Percentiles rank a stretch among this genome's conserved stretches.
These are phyloP conservation scores for Embiotoca jacksoni DNA, from an alignment of 2,113 vertebrate genomes.

Conservation along the genomic window DNA sequence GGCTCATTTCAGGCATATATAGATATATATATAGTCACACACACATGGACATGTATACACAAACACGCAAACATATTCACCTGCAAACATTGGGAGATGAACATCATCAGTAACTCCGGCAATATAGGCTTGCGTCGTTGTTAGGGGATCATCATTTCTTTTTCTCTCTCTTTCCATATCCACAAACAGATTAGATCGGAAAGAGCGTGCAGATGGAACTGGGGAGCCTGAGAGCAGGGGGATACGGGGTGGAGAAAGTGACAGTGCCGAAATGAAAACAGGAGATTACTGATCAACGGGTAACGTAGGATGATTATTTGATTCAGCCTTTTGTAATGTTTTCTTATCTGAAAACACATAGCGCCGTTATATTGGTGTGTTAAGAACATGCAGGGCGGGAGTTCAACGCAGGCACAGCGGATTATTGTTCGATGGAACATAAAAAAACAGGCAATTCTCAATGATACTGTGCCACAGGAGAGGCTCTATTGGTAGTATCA, in stretches of 20 bases:
- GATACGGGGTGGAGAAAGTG: constrained; percentile 25
- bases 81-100: constrained; percentile 42
- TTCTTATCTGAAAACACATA: constrained; percentile 72
- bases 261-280: constrained; percentile 71
- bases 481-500: constrained; percentile 37
- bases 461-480: constrained; percentile 13
- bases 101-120: constrained; percentile 47
- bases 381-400: constrained; percentile 41
- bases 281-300: constrained; percentile 76
- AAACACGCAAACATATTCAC: constrained; percentile 8
- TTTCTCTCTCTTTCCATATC: constrained; percentile 41
- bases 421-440: constrained; percentile 50
- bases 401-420: constrained; percentile 10
- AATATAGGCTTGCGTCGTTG: constrained; percentile 52
- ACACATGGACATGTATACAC: background rate
- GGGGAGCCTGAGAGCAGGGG: constrained; percentile 46
- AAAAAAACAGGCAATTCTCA: constrained; percentile 35
- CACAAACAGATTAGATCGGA: constrained; percentile 67
- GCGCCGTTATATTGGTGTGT: constrained; percentile 52
- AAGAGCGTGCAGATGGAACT: constrained; percentile 54
- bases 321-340: constrained; percentile 65
- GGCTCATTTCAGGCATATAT: constrained; percentile 28
- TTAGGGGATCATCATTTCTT: constrained; percentile 61
- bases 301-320: constrained; percentile 70
- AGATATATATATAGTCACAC: background rate